These are phyloP conservation scores for Remorina albescens DNA, from an alignment of 2,797 vertebrate genomes.

Conservation along the genomic window DNA sequence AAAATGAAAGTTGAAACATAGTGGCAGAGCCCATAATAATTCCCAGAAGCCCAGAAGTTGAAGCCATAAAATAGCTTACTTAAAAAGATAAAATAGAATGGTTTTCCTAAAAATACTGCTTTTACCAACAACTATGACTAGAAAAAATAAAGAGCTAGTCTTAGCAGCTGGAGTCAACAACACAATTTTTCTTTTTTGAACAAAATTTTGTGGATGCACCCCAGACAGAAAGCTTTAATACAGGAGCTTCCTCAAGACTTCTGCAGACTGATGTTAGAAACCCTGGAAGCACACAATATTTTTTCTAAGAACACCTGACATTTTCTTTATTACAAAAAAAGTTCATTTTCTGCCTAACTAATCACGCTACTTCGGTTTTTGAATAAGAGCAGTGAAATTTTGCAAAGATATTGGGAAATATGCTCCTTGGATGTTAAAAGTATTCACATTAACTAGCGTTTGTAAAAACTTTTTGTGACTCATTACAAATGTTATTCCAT, in stretches of 20 bases:
- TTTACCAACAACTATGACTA: background rate
- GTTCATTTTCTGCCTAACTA: background rate
- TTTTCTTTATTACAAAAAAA: background rate
- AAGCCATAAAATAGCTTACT: background rate
- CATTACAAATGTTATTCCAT: conserved; percentile 3
- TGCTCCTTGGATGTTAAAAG: background rate
- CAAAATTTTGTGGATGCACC: too few species aligned
- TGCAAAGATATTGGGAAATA: background rate
- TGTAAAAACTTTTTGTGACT: background rate
- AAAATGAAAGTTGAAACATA: background rate
- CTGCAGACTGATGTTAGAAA: background rate
- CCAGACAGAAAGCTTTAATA: too few species aligned
- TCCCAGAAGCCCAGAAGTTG: background rate
- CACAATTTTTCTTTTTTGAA: too few species aligned
- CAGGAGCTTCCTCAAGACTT: too few species aligned
- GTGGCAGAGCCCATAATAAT: background rate
- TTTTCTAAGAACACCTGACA: background rate
- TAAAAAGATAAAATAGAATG: background rate
- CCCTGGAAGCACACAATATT: background rate
- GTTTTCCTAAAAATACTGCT: too few species aligned
- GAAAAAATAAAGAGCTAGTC: background rate
- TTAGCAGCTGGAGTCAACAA: too few species aligned
- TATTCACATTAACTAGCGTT: background rate
- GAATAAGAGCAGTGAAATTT: background rate
- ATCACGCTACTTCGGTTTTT: background rate